Evolutionary conservation across 1,140 invertebrate species (phyloP).

Genomic region (Eriosoma lanigerum): DNA sequence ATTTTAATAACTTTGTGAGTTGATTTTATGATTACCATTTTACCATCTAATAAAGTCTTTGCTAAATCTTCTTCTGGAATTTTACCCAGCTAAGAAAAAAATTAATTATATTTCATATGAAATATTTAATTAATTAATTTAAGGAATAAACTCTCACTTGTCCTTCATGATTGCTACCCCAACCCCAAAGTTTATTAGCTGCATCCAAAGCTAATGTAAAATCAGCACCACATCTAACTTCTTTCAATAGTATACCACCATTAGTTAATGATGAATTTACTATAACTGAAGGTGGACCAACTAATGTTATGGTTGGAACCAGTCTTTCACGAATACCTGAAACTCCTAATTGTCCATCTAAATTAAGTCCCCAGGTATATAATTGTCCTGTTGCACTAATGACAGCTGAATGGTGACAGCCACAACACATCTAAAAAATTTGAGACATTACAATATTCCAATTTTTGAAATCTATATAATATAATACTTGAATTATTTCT

Average conservation of each 20-base stretch:
- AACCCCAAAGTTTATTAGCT: constrained; percentile 64
- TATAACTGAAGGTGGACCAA: constrained; percentile 53
- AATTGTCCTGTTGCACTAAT: constrained; percentile 67
- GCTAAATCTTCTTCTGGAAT: constrained; percentile 57
- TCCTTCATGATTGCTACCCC: constrained; percentile 67
- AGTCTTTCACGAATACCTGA: constrained; percentile 61
- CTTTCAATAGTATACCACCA: constrained; percentile 53
- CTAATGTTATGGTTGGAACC: constrained; percentile 58
- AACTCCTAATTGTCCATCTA: constrained; percentile 73
- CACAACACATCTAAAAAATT: constrained; percentile 64
- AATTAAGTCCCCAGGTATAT: constrained; percentile 71
- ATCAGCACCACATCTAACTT: constrained; percentile 69
- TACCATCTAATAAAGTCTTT: constrained; percentile 58
- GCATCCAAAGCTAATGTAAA: constrained; percentile 70
- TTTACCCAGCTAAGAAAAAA: constrained; percentile 57
- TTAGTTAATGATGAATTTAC: constrained; percentile 47
- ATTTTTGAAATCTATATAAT: not conserved
- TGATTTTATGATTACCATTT: constrained; percentile 61
- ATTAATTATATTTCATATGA: constrained; percentile 30
- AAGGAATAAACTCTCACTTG: constrained; percentile 59
- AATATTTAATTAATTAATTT: not conserved
- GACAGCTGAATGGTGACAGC: constrained; percentile 70
- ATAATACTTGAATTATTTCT: constrained; percentile 63
- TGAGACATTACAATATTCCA: constrained; percentile 21
- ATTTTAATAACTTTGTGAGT: constrained; percentile 61